phyloP scores from a whole-genome alignment of 2,888 invertebrate genomes.

The Tigriopus californicus region DNA sequence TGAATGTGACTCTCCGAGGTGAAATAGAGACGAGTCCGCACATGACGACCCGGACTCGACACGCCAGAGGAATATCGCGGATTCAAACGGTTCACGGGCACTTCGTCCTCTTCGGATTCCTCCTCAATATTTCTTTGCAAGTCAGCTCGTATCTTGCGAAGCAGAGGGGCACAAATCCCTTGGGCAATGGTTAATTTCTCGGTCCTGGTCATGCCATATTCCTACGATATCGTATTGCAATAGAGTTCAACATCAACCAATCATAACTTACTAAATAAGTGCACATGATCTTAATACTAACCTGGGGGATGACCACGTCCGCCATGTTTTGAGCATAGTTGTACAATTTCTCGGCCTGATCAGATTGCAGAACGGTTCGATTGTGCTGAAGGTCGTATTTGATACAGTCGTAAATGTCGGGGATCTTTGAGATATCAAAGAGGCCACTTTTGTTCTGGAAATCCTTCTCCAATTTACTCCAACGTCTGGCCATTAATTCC shows the following conservation, averaged over 20 bases:
- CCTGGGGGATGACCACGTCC: conserved; percentile 96
- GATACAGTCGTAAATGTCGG: conserved; percentile 98
- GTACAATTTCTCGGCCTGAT: conserved; percentile 71
- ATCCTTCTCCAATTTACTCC: conserved; percentile 96
- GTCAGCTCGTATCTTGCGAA: conserved; percentile 88
- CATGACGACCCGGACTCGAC: conserved; percentile 91
- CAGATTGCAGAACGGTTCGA: conserved; percentile 29
- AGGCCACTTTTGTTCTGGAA: conserved; percentile 78
- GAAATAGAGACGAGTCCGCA: conserved; percentile 93
- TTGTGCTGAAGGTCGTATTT: conserved; percentile 98
- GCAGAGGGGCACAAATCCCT: conserved; percentile 85
- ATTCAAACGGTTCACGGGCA: conserved; percentile 26
- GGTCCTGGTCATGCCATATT: conserved; percentile 84
- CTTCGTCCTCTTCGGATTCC: conserved; percentile 42
- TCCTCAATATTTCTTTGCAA: conserved; percentile 82
- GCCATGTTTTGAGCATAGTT: conserved; percentile 90
- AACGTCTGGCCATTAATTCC: conserved; percentile 91
- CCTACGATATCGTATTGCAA: conserved; percentile 40
- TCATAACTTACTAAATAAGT: neutral
- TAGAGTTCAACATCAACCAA: neutral
- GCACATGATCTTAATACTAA: conserved; percentile 24
- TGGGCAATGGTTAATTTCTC: conserved; percentile 93
- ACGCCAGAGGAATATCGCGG: conserved; percentile 85
- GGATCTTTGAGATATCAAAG: conserved; percentile 96
- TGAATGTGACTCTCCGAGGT: conserved; percentile 99